Conservation (phyloP, 1,140 invertebrate genomes). For the Tetramorium simillimum region DNA sequence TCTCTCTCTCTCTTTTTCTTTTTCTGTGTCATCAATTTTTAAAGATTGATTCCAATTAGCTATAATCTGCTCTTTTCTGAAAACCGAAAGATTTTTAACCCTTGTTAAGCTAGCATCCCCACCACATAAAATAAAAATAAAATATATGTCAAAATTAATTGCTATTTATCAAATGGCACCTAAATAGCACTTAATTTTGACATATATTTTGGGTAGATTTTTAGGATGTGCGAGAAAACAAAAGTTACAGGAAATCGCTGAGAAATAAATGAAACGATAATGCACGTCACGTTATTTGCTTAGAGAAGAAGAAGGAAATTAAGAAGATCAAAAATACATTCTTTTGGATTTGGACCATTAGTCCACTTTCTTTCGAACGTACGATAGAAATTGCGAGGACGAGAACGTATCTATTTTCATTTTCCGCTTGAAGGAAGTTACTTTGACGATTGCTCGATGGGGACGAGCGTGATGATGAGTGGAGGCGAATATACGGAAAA, state of each 20-base stretch:
- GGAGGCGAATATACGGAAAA: constrained; percentile 10
- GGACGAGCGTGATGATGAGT: constrained; percentile 4
- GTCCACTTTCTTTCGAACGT: background rate
- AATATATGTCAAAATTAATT: too few relatives aligned
- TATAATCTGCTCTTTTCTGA: too few relatives aligned
- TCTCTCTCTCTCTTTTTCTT: background rate
- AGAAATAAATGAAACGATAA: background rate
- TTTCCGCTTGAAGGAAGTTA: constrained; percentile 3
- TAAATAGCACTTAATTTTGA: too few relatives aligned
- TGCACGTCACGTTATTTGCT: background rate
- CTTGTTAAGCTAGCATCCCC: too few relatives aligned
- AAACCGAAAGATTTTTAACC: background rate
- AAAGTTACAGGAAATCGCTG: background rate
- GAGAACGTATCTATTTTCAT: background rate
- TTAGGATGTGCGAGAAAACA: background rate
- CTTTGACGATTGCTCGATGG: constrained; percentile 1
- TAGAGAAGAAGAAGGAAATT: background rate
- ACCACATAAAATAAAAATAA: too few relatives aligned
- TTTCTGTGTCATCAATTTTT: background rate
- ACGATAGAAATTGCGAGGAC: background rate
- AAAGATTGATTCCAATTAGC: background rate
- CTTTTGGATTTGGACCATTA: background rate
- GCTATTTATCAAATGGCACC: too few relatives aligned
- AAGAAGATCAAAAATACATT: background rate
- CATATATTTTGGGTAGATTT: background rate